A percentile compares a stretch with the other conserved stretches of the same genome.
phyloP scores from a whole-genome alignment of 2,113 vertebrate genomes.

The Rhinolophus sinicus region DNA sequence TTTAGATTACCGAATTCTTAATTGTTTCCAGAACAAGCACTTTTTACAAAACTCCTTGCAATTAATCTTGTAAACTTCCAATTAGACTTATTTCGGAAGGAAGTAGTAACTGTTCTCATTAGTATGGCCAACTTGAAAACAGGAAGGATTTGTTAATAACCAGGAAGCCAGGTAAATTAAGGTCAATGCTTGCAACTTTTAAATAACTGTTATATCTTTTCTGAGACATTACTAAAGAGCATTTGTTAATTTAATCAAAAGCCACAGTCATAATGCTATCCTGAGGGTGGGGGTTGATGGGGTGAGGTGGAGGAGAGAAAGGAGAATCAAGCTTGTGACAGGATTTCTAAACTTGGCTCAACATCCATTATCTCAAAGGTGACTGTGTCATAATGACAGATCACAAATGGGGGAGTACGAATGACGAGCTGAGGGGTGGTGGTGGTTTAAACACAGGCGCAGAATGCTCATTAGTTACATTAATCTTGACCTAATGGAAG shows the following conservation, averaged over 20 bases:
- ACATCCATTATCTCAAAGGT: slow-evolving; percentile 60
- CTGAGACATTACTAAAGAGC: slow-evolving; percentile 62
- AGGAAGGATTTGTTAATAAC: slow-evolving; percentile 55
- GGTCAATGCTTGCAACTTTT: slow-evolving; percentile 72
- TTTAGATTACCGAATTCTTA: slow-evolving; percentile 59
- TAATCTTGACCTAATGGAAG: slow-evolving; percentile 77
- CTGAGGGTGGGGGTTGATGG: not conserved
- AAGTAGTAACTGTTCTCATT: slow-evolving; percentile 76
- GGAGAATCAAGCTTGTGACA: slow-evolving; percentile 25
- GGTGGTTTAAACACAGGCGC: slow-evolving; percentile 11
- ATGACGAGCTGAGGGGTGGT: not conserved
- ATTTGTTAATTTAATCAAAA: slow-evolving; percentile 72
- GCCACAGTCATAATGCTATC: not conserved
- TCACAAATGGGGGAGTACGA: not conserved
- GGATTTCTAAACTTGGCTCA: slow-evolving; percentile 74
- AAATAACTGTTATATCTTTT: slow-evolving; percentile 60
- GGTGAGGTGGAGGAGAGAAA: not conserved
- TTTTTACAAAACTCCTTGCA: slow-evolving; percentile 58
- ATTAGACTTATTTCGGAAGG: slow-evolving; percentile 74
- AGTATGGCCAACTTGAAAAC: slow-evolving; percentile 14
- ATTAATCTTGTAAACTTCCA: slow-evolving; percentile 79
- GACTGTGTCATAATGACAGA: slow-evolving; percentile 69
- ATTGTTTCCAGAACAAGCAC: slow-evolving; percentile 60
- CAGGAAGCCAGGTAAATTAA: slow-evolving; percentile 65
- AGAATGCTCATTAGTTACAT: slow-evolving; percentile 60